phyloP scores from a whole-genome alignment of 1,140 invertebrate species.

The Leptoteleia sp. region DNA sequence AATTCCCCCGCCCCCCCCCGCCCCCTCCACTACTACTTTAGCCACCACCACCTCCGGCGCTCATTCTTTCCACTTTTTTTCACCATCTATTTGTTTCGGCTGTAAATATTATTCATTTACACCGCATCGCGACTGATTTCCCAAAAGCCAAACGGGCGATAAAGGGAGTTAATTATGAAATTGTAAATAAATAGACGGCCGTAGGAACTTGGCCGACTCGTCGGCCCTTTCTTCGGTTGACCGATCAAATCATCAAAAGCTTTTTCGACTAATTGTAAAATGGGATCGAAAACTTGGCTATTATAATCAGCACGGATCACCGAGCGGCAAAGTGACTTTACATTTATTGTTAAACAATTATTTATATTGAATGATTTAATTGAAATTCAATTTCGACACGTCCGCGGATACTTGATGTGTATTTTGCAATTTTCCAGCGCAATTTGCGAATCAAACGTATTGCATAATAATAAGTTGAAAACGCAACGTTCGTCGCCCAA shows the following conservation, averaged over 20 bases:
- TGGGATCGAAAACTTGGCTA: constrained; percentile 5
- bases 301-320: constrained; percentile 33
- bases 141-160: neutral
- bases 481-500: no score
- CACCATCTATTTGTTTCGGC: neutral
- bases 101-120: no score
- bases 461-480: neutral
- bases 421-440: constrained; percentile 4
- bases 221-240: constrained; percentile 10
- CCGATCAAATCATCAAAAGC: constrained; percentile 32
- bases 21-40: no score
- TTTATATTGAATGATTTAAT: constrained; percentile 32
- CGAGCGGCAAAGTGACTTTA: constrained; percentile 32
- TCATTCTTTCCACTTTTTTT: neutral
- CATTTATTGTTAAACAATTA: constrained; percentile 45
- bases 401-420: constrained; percentile 8
- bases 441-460: constrained; percentile 11
- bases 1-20: no score
- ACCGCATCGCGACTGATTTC: neutral
- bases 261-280: constrained; percentile 26
- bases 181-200: constrained; percentile 7
- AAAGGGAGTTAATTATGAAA: constrained; percentile 31
- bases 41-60: no score
- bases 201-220: neutral
- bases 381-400: constrained; percentile 29